Evolutionary conservation across 2,113 vertebrate species (phyloP), one percentile per base, ranked within the genome.

Genomic region (Nibea coibor): DNA sequence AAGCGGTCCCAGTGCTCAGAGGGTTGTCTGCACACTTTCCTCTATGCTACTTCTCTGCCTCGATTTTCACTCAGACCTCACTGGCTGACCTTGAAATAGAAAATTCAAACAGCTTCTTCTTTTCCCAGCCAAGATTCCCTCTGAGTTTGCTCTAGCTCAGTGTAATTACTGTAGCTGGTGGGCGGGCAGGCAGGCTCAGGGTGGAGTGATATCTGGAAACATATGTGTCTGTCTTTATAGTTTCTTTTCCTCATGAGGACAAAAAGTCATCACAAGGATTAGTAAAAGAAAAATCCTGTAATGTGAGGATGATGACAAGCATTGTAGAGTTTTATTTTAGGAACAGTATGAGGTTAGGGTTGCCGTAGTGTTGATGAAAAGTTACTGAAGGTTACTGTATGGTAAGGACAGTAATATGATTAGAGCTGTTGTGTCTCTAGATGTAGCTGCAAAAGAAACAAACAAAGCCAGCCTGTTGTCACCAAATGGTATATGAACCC

Each of bases 41-140:
- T 56, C 26, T 1, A 19, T 10, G 39, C 15, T 31, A 3, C 58
- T 7, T 58, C 58, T 82, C 51, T 43, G 80, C 67, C 51, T 82
- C 4, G 1, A 67, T 72, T 83, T 78, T 53, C 61, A 47, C 54
- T 77, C 73, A 65, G 53, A 76, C 58, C 72, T 82, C 9, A 11
- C 58, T 59, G 43, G 53, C 68, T 78, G 81, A 83, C 81, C 74
- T 78, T 83, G 67, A 83, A 77, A 67, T 50, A 8, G 67, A 31
- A 75, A 81, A 80, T 53, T 68, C 63, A 58, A 54, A 71, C 47
- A 35, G 63, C 26, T 26, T 75, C 79, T 22, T 75, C 74, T 42
- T 43, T 58, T 28, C 19, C 9, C 51, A 53, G 73, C 61, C 74
- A 66, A 45, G 73, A 77, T 45, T 72, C 53, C 67, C 53, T 77